phyloP scores from a whole-genome alignment of 2,888 invertebrate genomes.

The Dorcus parallelipipedus region DNA sequence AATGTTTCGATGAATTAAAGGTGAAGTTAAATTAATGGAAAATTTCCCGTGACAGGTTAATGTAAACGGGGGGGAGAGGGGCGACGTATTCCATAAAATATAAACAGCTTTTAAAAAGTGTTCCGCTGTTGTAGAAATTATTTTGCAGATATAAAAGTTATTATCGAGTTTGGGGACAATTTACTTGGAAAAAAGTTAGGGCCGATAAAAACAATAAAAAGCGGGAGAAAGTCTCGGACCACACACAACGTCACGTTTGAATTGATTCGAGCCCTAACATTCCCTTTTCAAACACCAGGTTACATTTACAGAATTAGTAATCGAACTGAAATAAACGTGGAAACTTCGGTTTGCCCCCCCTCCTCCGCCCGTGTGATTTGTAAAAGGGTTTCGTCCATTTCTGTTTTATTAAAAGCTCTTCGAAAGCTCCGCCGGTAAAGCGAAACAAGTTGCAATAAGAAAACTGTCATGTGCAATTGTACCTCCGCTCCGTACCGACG shows the following conservation, averaged over 20 bases:
- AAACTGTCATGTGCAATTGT: neutral
- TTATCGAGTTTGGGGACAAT: no score
- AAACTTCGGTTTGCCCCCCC: neutral
- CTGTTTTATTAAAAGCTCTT: constrained; percentile 6
- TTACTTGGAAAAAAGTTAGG: no score
- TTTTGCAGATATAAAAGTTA: no score
- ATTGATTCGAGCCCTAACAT: constrained; percentile 11
- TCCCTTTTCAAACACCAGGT: constrained; percentile 17
- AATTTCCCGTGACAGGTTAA: no score
- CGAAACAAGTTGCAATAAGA: neutral
- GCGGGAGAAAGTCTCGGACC: constrained; percentile 1
- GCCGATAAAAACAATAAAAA: neutral
- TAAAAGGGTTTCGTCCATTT: neutral
- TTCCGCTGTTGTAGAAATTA: no score
- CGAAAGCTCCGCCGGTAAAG: neutral
- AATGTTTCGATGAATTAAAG: no score
- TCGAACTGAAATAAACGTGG: constrained; percentile 21
- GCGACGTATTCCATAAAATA: no score
- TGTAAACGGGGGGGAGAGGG: no score
- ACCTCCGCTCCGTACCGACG: neutral
- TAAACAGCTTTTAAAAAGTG: no score
- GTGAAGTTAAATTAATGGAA: no score
- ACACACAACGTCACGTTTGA: constrained; percentile 12
- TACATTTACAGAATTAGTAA: constrained; percentile 25
- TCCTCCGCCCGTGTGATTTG: neutral